Evolutionary conservation across 2,888 invertebrate genomes (phyloP).

Genomic region (Galeopsomyia nigrocyanea): DNA sequence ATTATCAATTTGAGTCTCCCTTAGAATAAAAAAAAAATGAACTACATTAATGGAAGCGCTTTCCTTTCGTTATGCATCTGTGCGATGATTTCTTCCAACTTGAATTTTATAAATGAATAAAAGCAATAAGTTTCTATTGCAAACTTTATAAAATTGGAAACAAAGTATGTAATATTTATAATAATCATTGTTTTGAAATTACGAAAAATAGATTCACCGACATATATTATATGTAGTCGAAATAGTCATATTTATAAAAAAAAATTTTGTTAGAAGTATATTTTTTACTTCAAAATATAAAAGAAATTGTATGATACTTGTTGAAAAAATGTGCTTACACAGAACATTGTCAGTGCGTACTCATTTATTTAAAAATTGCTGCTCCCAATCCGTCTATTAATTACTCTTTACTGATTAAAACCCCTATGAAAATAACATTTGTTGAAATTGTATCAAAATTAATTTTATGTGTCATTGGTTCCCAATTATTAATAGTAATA

Average conservation of each 20-base stretch:
- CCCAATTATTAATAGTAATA: too few relatives aligned
- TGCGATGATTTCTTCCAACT: constrained; percentile 3
- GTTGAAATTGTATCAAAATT: not conserved
- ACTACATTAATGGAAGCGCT: too few relatives aligned
- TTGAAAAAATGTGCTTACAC: constrained; percentile 35
- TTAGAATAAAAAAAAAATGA: not conserved
- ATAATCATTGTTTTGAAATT: constrained; percentile 21
- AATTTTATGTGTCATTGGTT: not conserved
- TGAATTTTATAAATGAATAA: constrained; percentile 2
- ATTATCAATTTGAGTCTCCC: constrained; percentile 4
- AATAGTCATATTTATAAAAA: constrained; percentile 32
- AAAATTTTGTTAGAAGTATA: constrained; percentile 37
- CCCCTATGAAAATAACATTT: not conserved
- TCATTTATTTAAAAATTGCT: constrained; percentile 4
- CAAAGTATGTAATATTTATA: constrained; percentile 31
- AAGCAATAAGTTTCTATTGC: not conserved
- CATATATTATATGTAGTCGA: constrained; percentile 9
- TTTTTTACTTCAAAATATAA: constrained; percentile 39
- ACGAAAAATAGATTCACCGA: constrained; percentile 7
- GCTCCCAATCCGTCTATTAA: not conserved
- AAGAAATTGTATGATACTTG: constrained; percentile 37
- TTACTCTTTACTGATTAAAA: not conserved
- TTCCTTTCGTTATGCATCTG: not conserved
- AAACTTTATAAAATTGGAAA: constrained; percentile 11
- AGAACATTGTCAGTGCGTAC: constrained; percentile 30